Evolutionary conservation across 37 sponge, comb jelly and placozoan species (phyloP).

Genomic region (Ianthella basta): DNA sequence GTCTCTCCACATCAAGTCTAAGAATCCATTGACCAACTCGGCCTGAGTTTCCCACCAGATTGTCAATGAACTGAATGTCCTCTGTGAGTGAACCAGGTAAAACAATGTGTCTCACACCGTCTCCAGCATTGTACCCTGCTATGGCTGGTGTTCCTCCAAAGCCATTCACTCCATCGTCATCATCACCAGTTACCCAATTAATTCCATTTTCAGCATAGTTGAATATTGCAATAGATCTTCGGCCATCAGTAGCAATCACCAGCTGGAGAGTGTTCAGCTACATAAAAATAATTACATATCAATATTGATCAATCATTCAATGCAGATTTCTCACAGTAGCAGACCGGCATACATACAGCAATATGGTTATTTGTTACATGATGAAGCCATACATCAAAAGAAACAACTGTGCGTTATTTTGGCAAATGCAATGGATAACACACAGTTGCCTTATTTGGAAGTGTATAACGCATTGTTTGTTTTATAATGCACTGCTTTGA

Average conservation of each 20-base stretch:
- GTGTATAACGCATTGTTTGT: too few species aligned
- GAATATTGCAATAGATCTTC: slow-evolving; percentile 19
- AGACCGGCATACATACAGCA: too few species aligned
- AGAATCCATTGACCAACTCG: slow-evolving; percentile 8
- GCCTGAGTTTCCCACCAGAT: slow-evolving; percentile 1
- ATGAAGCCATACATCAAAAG: too few species aligned
- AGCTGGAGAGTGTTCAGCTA: slow-evolving; percentile 22
- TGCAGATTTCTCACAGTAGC: too few species aligned
- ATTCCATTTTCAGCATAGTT: slow-evolving; percentile 2
- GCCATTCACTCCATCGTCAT: not conserved
- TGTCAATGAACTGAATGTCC: not conserved
- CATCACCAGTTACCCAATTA: slow-evolving; percentile 30
- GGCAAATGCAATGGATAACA: too few species aligned
- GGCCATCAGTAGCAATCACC: slow-evolving; percentile 24
- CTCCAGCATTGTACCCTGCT: slow-evolving; percentile 11
- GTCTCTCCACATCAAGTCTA: not conserved
- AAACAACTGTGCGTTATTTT: too few species aligned
- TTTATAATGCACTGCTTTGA: too few species aligned
- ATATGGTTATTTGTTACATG: too few species aligned
- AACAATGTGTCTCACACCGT: too few species aligned
- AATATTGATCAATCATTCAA: too few species aligned
- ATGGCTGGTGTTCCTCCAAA: not conserved
- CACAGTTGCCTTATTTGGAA: too few species aligned
- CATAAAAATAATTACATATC: not conserved
- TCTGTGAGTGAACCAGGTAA: slow-evolving; percentile 14